Evolutionary conservation across 92 coral and sea anemone species (phyloP), one percentile per base, ranked within the genome.

Genomic region (Zoanthus solanderi): DNA sequence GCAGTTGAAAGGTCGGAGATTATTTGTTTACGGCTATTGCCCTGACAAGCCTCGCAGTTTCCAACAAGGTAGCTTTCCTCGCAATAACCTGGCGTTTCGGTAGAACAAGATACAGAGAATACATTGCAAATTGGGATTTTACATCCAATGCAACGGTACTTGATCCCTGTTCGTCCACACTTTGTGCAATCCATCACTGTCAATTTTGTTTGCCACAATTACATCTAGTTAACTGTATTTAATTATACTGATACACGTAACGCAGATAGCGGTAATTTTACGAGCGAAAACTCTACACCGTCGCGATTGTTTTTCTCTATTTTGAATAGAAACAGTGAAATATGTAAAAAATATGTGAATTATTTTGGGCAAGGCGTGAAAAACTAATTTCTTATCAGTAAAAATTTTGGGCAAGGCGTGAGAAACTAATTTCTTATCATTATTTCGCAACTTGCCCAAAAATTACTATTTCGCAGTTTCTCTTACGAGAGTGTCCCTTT

Each of bases 61-160:
- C 93, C 93, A 78, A 90, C 92, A 76, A 84, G 74, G 44, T 87
- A 90, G 23, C 42, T 75, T 58, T 93, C 85, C 73, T 92, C 87
- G 80, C 89, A 79, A 66, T 92, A 92, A 75, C 95, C 91, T 29
- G 91, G 95, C 28, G 93, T 90, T 92, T 90, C 89, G n/a, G 76
- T 75, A 86, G 93, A 84, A 69, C 89, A 92, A 78, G 92, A 29
- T 10, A 84, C 74, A 5, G 91, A 84, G 75, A 88, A 90, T 56
- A 75, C 76, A 71, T 90, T 92, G 56, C 93, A 92, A 53, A 89
- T 89, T n/a, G 85, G 87, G 32, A 53, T 63, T 76, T 87, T 87
- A 71, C 92, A 89, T 8, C 58, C 86, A 72, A 58, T 58, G 65
- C 65, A 58, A 58, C 65, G 65, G n/a, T 58, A 58, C 63, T 57